A percentile compares a stretch with the other conserved stretches of the same genome.
Conservation (phyloP, 2,797 vertebrate genomes). For the Alectoris magna region DNA sequence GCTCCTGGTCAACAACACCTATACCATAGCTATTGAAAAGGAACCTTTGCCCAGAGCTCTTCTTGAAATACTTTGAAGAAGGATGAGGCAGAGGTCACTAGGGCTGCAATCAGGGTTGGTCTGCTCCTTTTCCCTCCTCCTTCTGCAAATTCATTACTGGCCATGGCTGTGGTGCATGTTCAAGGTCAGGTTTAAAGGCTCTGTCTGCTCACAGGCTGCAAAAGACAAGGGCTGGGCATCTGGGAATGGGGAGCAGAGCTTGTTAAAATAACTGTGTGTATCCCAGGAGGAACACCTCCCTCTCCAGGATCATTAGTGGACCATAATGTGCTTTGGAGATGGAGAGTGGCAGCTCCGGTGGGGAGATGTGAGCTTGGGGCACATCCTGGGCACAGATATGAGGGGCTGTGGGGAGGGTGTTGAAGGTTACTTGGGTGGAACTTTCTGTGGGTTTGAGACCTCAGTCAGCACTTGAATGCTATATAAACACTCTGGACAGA, state of each 20-base stretch:
- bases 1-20: constrained; percentile 6
- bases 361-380: neutral
- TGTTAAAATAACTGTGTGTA: neutral
- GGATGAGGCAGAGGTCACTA: neutral
- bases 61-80: neutral
- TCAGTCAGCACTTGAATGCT: neutral
- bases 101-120: neutral
- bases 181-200: constrained; percentile 8
- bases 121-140: neutral
- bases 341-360: accelerated
- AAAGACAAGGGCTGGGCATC: neutral
- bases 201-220: neutral
- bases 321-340: neutral
- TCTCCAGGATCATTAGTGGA: neutral
- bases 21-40: neutral
- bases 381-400: accelerated
- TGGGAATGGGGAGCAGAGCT: neutral
- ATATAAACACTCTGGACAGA: neutral
- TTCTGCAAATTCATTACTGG: neutral
- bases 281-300: neutral
- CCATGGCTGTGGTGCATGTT: neutral
- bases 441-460: neutral
- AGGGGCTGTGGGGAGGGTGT: neutral
- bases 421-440: constrained; percentile 3
- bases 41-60: constrained; percentile 36